Conservation (phyloP, 1,140 invertebrate genomes). For the Solen grandis region DNA sequence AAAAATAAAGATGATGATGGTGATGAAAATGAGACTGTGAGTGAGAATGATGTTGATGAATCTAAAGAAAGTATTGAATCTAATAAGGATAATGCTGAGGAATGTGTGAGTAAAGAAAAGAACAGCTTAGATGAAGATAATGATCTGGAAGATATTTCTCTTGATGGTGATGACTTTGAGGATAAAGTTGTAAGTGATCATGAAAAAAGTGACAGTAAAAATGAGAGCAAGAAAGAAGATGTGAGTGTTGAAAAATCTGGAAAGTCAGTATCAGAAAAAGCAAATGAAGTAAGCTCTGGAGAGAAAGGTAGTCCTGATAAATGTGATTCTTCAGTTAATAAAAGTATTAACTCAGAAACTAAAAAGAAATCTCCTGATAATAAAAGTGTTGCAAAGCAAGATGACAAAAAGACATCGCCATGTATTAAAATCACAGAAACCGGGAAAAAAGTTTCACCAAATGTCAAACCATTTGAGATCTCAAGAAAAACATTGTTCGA, state of each 20-base stretch:
- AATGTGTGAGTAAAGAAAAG: constrained; percentile 1
- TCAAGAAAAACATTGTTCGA: constrained; percentile 32
- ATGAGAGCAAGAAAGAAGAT: too few relatives aligned
- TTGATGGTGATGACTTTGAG: neutral
- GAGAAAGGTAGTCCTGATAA: too few relatives aligned
- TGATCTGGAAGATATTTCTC: neutral
- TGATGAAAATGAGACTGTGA: neutral
- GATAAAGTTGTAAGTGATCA: neutral
- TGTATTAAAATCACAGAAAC: constrained; percentile 36
- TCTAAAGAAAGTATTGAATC: neutral
- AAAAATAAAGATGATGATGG: constrained; percentile 8
- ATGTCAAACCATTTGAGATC: constrained; percentile 40
- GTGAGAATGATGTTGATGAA: constrained; percentile 1
- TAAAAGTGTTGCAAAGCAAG: constrained; percentile 4
- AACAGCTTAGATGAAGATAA: neutral
- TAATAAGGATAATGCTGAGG: neutral
- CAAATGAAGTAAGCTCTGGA: too few relatives aligned
- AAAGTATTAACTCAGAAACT: neutral
- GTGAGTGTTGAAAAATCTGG: too few relatives aligned
- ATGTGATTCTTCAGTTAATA: too few relatives aligned
- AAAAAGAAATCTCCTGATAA: constrained; percentile 17
- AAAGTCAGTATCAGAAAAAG: too few relatives aligned
- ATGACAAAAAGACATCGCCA: constrained; percentile 10
- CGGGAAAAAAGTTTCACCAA: constrained; percentile 16
- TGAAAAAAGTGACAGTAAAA: too few relatives aligned